Evolutionary conservation across 2,797 vertebrate species (phyloP), one percentile per base, ranked within the genome.

Genomic region (Anisognathus igniventris): DNA sequence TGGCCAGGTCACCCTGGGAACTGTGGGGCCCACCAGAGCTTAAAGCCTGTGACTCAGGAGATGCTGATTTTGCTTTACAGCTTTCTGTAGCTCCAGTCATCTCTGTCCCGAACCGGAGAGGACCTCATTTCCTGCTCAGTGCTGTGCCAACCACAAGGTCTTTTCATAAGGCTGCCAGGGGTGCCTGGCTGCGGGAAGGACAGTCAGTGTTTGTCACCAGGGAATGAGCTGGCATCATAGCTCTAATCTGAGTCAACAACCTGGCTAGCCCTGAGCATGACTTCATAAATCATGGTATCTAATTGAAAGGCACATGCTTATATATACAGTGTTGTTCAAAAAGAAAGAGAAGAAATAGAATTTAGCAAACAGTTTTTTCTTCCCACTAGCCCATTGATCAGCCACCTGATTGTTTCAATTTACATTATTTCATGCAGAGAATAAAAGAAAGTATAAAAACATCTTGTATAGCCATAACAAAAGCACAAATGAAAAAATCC

Each of bases 161-260:
- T 96, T 96, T 92, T 83, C 92, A 86, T 86, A 91, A 95, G 40
- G 74, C 93, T 94, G 96, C 96, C 94, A 92, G 87, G 95, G 90
- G 94, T 92, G 95, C 88, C 88, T 28, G 40, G 54, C 94, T 90
- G 92, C 6, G 78, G 95, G 90, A 93, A 96, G 96, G 93, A 96
- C 93, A 95, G 88, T 96, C 95, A 84, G 90, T 80, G 90, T 93
- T 96, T 97, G 95, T 96, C 96, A 91, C 57, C 86, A 86, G 92
- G 96, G 96, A 97, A 88, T 95, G 94, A 96, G 94, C 72, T 96
- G 96, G 83, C 96, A 96, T 83, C 88, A 50, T 14, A 51, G 85
- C 92, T 91, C 84, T 27, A 35, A 79, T 96, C 94, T 95, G 95
- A 96, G 89, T 97, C 96, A 97, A 93, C 91, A 89, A 82, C 93